Conservation (phyloP, 92 coral and sea anemone genomes). For the Ricordea florida region DNA sequence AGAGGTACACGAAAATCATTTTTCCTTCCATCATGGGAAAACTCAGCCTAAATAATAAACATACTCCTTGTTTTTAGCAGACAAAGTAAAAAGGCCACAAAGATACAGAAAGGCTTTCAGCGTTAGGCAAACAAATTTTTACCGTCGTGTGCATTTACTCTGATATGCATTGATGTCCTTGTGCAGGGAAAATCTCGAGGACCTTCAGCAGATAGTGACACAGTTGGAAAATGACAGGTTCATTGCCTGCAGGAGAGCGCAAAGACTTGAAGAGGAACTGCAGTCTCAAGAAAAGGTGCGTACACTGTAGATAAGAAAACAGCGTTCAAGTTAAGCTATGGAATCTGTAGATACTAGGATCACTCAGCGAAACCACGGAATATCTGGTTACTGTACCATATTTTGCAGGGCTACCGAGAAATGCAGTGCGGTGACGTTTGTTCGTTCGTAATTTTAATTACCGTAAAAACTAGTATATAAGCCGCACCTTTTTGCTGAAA, state of each 20-base stretch:
- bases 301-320: neutral
- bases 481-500: slow-evolving; percentile 6
- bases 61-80: too few species aligned
- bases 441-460: neutral
- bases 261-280: slow-evolving; percentile 89
- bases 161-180: too few species aligned
- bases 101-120: too few species aligned
- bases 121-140: too few species aligned
- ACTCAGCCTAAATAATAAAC: too few species aligned
- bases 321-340: neutral
- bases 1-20: too few species aligned
- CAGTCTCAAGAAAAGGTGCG: slow-evolving; percentile 74
- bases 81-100: too few species aligned
- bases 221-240: slow-evolving; percentile 98
- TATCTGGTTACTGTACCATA: too few species aligned
- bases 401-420: neutral
- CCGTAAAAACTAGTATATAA: neutral
- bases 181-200: slow-evolving; percentile 85
- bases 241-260: slow-evolving; percentile 93
- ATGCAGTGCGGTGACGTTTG: too few species aligned
- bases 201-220: slow-evolving; percentile 89
- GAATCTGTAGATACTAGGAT: neutral
- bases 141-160: too few species aligned
- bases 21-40: too few species aligned
- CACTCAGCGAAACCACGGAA: too few species aligned